phyloP scores from a whole-genome alignment of 2,797 vertebrate genomes.

The Bovichtus diacanthus region DNA sequence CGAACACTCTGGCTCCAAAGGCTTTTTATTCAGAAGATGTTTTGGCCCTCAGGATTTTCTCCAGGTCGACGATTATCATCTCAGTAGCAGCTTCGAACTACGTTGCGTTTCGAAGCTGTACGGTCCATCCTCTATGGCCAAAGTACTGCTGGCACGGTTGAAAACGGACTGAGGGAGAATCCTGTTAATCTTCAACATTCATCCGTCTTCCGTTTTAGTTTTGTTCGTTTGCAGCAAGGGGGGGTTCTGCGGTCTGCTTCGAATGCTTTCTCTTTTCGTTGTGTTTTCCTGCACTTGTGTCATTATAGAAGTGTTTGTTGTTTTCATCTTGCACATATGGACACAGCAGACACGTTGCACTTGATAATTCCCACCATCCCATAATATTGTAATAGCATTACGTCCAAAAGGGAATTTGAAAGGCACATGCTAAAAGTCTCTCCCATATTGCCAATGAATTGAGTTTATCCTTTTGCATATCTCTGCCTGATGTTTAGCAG shows the following conservation, averaged over 20 bases:
- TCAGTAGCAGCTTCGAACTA: background rate
- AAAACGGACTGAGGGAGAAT: slow-evolving; percentile 1
- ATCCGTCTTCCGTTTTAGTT: background rate
- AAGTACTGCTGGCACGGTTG: slow-evolving; percentile 4
- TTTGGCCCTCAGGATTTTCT: too few species aligned
- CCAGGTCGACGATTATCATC: too few species aligned
- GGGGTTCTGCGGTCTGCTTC: slow-evolving; percentile 17
- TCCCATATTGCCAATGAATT: slow-evolving; percentile 32
- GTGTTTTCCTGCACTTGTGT: background rate
- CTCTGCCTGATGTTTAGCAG: slow-evolving; percentile 25
- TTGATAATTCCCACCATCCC: slow-evolving; percentile 11
- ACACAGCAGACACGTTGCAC: slow-evolving; percentile 35
- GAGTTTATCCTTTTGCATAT: slow-evolving; percentile 13
- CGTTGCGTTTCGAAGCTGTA: too few species aligned
- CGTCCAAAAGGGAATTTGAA: slow-evolving; percentile 39
- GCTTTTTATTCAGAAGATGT: too few species aligned
- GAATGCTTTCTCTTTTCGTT: background rate
- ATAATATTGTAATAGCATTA: slow-evolving; percentile 3
- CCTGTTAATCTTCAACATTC: slow-evolving; percentile 16
- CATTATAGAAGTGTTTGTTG: slow-evolving; percentile 16
- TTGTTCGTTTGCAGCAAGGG: slow-evolving; percentile 5
- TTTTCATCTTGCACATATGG: slow-evolving; percentile 34
- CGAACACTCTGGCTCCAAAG: too few species aligned
- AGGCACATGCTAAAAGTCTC: slow-evolving; percentile 26
- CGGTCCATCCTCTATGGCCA: too few species aligned